These are phyloP conservation scores for Hermaeophaga mercurialis DNA, from an alignment of 2,888 invertebrate species.

Conservation along the genomic window DNA sequence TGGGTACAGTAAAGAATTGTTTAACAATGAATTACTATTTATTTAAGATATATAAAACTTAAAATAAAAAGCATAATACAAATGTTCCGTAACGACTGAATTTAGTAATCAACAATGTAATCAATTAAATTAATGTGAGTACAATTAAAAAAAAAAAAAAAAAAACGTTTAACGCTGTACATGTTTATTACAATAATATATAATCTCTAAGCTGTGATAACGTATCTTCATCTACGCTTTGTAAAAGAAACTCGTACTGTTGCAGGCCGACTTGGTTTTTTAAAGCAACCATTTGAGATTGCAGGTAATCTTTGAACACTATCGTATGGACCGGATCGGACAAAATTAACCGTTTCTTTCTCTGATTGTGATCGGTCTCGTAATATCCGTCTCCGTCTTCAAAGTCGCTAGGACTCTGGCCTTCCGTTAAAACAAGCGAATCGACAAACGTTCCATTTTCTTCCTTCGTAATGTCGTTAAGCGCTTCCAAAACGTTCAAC, in stretches of 20 bases:
- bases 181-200: constrained; percentile 41
- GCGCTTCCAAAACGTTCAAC: constrained; percentile 73
- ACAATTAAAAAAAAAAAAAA: background rate
- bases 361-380: constrained; percentile 76
- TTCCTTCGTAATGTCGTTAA: constrained; percentile 81
- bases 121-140: background rate
- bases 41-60: background rate
- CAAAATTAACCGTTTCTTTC: constrained; percentile 70
- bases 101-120: background rate
- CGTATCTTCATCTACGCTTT: constrained; percentile 74
- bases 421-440: constrained; percentile 52
- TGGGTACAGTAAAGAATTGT: background rate
- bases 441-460: constrained; percentile 60
- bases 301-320: constrained; percentile 72
- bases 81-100: too few relatives aligned
- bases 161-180: constrained; percentile 3
- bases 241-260: constrained; percentile 75
- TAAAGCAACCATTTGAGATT: constrained; percentile 72
- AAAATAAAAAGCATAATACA: background rate
- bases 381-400: constrained; percentile 63
- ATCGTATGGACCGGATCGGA: constrained; percentile 82
- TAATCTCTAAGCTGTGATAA: constrained; percentile 65
- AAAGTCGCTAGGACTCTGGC: constrained; percentile 54
- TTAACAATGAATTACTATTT: background rate
- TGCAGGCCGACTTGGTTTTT: constrained; percentile 76